Base-by-base conservation (phyloP, 1,140 invertebrate genomes). In the Idris sp. region DNA sequence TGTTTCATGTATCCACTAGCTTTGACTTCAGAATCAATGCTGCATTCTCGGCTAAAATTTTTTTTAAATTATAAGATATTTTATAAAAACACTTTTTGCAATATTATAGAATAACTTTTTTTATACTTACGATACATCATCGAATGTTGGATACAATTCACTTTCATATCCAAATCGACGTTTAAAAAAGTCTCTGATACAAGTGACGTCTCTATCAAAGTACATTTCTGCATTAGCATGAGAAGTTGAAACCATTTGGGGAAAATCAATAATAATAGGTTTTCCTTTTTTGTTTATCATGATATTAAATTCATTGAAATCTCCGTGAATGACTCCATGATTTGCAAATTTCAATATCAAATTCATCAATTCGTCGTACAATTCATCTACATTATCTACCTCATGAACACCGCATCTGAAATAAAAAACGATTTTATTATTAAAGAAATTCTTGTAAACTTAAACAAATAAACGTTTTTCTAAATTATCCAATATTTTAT, bases 251-350 rank as follows among this genome's bases (percentile, higher is more conserved):
- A 99, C 91, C 98, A 99, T 99, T 89, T 99, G 98, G 1, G 98
- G 98, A 86, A 99, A 99, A 90, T 99, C 98, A 81, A 99, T 99
- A 49, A 99, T 88, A 33, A 97, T 89, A 0, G 98, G 92, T 56
- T 93, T 92, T 19, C 92, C 93, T 0, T 94, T 91, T 78, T 95
- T 91, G 16, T 91, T 91, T 0, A 99, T 87, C 91, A 99, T 96
- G 36, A 99, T 92, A 84, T 99, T 99, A 84, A 99, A 99, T 89
- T 99, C 98, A 86, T 99, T 99, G 79, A 99, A 99, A 89, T 99
- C 98, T 1, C 97, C 95, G 86, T 99, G 98, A 80, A 99, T 99
- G 0, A 99, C 94, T 0, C 98, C 98, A 84, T 94, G 92, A 86
- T 97, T 95, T 14, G 93, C 98, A 22, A 99, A 89, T 61, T 91